phyloP scores from a whole-genome alignment of 2,888 invertebrate genomes.

The Bibio marci region DNA sequence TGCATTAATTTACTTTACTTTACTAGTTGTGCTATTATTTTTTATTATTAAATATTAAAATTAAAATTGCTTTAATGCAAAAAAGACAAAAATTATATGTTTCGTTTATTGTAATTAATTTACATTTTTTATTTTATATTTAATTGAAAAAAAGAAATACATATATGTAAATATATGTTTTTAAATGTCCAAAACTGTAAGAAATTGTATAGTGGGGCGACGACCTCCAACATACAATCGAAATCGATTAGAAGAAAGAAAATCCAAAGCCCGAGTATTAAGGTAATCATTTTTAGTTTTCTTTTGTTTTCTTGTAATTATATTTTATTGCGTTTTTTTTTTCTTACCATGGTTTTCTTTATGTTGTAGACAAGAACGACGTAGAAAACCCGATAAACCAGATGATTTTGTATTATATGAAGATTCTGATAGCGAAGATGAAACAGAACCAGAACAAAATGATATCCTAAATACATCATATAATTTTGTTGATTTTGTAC shows the following conservation, averaged over 20 bases:
- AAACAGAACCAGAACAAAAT: slow-evolving; percentile 52
- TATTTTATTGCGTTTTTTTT: background rate
- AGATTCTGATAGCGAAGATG: slow-evolving; percentile 74
- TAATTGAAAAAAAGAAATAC: too few species aligned
- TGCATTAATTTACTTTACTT: too few species aligned
- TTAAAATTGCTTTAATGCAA: too few species aligned
- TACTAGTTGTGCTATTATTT: too few species aligned
- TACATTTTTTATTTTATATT: too few species aligned
- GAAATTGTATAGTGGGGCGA: slow-evolving; percentile 52
- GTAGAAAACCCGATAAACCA: slow-evolving; percentile 69
- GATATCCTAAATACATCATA: slow-evolving; percentile 61
- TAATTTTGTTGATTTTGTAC: slow-evolving; percentile 72
- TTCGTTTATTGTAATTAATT: too few species aligned
- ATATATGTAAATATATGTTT: too few species aligned
- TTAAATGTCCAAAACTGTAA: slow-evolving; percentile 62
- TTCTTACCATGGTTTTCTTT: too few species aligned
- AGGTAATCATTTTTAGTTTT: slow-evolving; percentile 11
- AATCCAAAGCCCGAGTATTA: slow-evolving; percentile 36
- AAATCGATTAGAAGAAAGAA: slow-evolving; percentile 55
- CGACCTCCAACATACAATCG: slow-evolving; percentile 61
- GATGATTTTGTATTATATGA: slow-evolving; percentile 84
- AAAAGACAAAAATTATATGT: too few species aligned
- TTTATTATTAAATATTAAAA: too few species aligned
- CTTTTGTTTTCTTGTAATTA: background rate
- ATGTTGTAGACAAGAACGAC: slow-evolving; percentile 52